Base-by-base conservation (phyloP, 2,113 vertebrate genomes). In the Poeciliopsis occidentalis region DNA sequence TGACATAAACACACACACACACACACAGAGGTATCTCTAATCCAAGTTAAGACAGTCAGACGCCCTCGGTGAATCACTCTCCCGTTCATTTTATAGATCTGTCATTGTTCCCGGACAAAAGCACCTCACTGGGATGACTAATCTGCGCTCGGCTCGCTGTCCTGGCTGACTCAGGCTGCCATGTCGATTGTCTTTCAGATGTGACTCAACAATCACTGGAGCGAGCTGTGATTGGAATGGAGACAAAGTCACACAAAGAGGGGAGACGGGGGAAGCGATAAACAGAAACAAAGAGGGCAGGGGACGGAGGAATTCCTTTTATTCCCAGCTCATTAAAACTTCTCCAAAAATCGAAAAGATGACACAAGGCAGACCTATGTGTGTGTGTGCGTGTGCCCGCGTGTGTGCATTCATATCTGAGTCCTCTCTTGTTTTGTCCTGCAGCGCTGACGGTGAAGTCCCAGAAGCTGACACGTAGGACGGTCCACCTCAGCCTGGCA, bases 121-220 rank as follows among this genome's bases (percentile, higher is more conserved):
- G 88, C 87, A 87, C 85, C 86, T 91, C 82, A 32, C 66, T 84
- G 51, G 77, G 88, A 86, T 94, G 94, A 94, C 88, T 93, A 92
- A 93, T 90, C 87, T 89, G 85, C 26, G 77, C 82, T 92, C 81
- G 60, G 85, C 87, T 93, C 75, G 69, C 88, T 87, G 80, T 91
- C 92, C 90, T 91, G 86, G 87, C 87, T 92, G 90, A 93, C 89
- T 92, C 89, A 91, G 83, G 80, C 83, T 88, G 91, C 88, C 88
- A 87, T 87, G 87, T 90, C 76, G 78, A 88, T 90, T 92, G 84
- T 82, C 80, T 92, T 91, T 89, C 87, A 92, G 88, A 89, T 83
- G 77, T 88, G 88, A 90, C 82, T 92, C 91, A 86, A 85, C 73
- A 66, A 81, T 85, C 71, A 60, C 63, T 86, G 91, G 85, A 79